phyloP scores from a whole-genome alignment of 2,888 invertebrate genomes.

The Dasysyrphus albostriatus region DNA sequence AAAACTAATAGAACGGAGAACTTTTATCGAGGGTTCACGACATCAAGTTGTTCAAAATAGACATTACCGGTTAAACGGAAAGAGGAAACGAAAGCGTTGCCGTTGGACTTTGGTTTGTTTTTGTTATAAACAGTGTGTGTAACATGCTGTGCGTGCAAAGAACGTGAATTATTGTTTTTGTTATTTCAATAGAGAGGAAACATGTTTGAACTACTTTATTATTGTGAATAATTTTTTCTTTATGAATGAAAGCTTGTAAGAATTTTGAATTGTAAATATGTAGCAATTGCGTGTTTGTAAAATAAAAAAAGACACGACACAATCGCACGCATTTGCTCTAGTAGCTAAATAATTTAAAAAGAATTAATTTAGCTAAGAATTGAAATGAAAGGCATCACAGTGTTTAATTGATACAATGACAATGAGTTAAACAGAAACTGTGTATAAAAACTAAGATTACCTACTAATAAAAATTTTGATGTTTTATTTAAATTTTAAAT shows the following conservation, averaged over 20 bases:
- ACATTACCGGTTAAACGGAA: slow-evolving; percentile 13
- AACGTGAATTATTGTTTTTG: neutral
- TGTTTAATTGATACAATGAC: neutral
- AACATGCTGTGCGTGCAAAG: neutral
- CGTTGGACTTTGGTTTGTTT: slow-evolving; percentile 7
- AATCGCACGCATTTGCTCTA: neutral
- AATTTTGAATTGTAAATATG: slow-evolving; percentile 2
- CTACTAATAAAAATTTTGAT: too few relatives aligned
- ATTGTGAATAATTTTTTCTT: slow-evolving; percentile 1
- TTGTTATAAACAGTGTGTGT: neutral
- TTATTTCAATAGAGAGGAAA: neutral
- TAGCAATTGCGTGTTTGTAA: slow-evolving; percentile 17
- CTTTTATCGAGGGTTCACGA: neutral
- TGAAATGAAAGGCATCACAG: neutral
- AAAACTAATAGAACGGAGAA: neutral
- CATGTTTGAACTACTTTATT: neutral
- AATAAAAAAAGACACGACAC: neutral
- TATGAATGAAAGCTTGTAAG: neutral
- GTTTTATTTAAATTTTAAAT: too few relatives aligned
- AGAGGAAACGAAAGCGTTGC: slow-evolving; percentile 4
- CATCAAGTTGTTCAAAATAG: neutral
- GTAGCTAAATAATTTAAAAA: neutral
- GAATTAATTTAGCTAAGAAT: neutral
- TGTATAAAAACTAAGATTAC: neutral
- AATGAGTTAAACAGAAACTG: neutral